Percentiles rank a stretch among this genome's conserved stretches.
These are phyloP conservation scores for Epistrophe grossulariae DNA, from an alignment of 2,888 invertebrate genomes.

Conservation along the genomic window DNA sequence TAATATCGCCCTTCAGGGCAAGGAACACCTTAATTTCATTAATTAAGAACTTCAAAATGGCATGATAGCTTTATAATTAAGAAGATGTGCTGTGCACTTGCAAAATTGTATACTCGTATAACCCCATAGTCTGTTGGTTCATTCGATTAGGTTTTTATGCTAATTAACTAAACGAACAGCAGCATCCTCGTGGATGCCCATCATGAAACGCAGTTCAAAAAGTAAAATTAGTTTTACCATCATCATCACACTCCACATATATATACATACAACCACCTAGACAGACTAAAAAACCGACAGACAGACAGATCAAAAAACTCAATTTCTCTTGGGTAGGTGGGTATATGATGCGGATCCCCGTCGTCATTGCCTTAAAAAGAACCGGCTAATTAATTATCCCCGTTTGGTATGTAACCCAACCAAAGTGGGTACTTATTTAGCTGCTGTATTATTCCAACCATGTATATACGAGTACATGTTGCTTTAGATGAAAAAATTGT, in stretches of 20 bases:
- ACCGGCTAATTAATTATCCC: constrained; percentile 72
- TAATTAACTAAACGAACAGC: constrained; percentile 38
- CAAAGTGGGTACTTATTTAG: constrained; percentile 63
- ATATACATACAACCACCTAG: not conserved
- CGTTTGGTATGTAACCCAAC: constrained; percentile 46
- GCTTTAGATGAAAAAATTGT: constrained; percentile 28
- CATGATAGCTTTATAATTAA: constrained; percentile 71
- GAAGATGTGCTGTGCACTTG: constrained; percentile 57
- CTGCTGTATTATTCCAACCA: constrained; percentile 70
- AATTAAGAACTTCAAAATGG: constrained; percentile 69
- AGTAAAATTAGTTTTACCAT: constrained; percentile 58
- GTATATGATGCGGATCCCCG: constrained; percentile 22
- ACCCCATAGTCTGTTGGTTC: constrained; percentile 48
- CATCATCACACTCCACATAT: constrained; percentile 28
- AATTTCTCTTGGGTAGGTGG: not conserved
- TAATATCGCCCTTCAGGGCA: constrained; percentile 11
- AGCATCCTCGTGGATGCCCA: constrained; percentile 37
- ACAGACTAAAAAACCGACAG: constrained; percentile 27
- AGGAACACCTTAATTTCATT: constrained; percentile 48
- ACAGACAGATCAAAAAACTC: constrained; percentile 35
- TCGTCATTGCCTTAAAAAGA: constrained; percentile 48
- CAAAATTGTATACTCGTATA: constrained; percentile 28
- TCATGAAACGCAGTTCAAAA: constrained; percentile 43
- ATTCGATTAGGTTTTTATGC: constrained; percentile 55
- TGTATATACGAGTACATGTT: constrained; percentile 44